Base-by-base conservation (phyloP, 2,888 invertebrate genomes). In the Athalia circularis region DNA sequence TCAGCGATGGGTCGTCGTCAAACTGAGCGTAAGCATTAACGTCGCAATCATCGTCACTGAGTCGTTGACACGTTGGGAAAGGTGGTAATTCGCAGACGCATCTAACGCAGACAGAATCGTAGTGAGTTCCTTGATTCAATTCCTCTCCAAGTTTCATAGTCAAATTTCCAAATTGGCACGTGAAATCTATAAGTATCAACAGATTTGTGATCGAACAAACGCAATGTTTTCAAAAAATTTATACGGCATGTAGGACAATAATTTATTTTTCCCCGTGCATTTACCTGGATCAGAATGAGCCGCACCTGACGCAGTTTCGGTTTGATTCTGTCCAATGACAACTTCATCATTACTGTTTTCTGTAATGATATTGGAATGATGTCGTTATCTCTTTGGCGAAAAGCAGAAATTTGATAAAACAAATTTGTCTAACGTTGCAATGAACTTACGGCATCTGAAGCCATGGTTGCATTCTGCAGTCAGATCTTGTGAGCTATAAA, bases 1-100 rank as follows among this genome's bases (percentile, higher is more conserved):
- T 29, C 29, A 29, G 29, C 29, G 29, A 29, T 29, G 29, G 29
- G 29, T 29, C 29, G 29, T 65, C 0, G 13, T 76, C 8, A 13
- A 81, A 81, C 5, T 48, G 29, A 6, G 79, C 74, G 65, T 83
- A 82, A 0, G 79, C 72, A 5, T 81, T 84, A 8, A 84, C 57
- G 47, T 84, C 83, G 74, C 87, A 87, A 43, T 83, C 83, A 0
- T 47, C 61, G 59, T 83, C 80, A 0, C 84, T 65, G 7, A 86
- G 80, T 77, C 81, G 84, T 77, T 81, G 83, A 61, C 88, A 88
- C 5, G 88, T 88, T 0, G 85, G 86, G 0, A 80, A 0, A 0
- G 88, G 88, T 43, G 87, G 87, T 0, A 88, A 85, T 45, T 88
- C 87, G 81, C 88, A 88, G 1, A 82, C 75, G 59, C 88, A 88